Percentiles rank a stretch among this genome's conserved stretches.
phyloP scores from a whole-genome alignment of 2,888 invertebrate species.

The Drosophila ezoana region DNA sequence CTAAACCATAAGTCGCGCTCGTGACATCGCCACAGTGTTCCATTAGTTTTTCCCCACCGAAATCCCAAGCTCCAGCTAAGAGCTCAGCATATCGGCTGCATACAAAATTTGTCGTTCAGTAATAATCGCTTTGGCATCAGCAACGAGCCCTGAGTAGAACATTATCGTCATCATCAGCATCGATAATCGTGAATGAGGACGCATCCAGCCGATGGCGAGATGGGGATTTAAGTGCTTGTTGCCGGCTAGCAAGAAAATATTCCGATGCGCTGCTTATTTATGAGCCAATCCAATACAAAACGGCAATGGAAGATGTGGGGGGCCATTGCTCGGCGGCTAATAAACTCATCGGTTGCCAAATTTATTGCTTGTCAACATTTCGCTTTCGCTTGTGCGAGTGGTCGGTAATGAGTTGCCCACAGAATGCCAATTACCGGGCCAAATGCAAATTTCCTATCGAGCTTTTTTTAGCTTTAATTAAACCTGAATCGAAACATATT shows the following conservation, averaged over 20 bases:
- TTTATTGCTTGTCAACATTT: constrained; percentile 55
- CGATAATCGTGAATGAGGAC: constrained; percentile 39
- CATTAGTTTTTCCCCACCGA: constrained; percentile 60
- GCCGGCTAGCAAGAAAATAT: constrained; percentile 16
- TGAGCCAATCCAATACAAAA: constrained; percentile 35
- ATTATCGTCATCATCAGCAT: constrained; percentile 51
- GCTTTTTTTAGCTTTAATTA: neutral
- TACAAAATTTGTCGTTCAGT: constrained; percentile 54
- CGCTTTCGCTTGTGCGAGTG: constrained; percentile 11
- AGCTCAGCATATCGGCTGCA: constrained; percentile 50
- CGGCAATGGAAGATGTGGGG: neutral
- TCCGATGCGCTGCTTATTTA: constrained; percentile 54
- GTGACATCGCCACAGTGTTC: constrained; percentile 68
- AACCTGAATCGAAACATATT: neutral
- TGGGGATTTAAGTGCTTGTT: constrained; percentile 63
- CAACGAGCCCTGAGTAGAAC: constrained; percentile 30
- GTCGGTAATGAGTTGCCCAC: neutral
- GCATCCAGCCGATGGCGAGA: constrained; percentile 26
- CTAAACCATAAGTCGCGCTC: constrained; percentile 74
- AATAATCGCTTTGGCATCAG: constrained; percentile 53
- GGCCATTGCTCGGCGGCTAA: constrained; percentile 48
- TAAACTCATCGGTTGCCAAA: constrained; percentile 66
- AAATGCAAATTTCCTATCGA: constrained; percentile 6
- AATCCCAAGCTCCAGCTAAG: constrained; percentile 8
- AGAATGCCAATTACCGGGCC: neutral